These are phyloP conservation scores for Callospermophilus lateralis DNA, from an alignment of 2,113 vertebrate genomes.

Conservation along the genomic window DNA sequence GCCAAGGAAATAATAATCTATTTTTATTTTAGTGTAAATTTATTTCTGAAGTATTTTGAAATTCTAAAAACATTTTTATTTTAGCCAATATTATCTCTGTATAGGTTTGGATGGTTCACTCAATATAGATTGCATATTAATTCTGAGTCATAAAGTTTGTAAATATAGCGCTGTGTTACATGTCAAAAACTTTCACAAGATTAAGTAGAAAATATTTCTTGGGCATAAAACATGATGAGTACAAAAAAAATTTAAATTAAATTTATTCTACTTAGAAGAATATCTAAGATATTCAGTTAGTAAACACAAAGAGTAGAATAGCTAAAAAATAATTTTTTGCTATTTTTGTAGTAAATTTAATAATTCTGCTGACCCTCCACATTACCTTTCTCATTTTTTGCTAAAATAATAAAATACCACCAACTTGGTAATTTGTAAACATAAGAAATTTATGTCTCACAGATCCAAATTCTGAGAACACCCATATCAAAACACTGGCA, in stretches of 20 bases:
- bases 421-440: not conserved
- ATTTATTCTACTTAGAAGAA: not conserved
- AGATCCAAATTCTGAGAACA: accelerated
- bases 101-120: not conserved
- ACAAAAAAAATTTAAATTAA: not conserved
- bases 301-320: not conserved
- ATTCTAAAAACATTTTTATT: not conserved
- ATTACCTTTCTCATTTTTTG: not conserved
- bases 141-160: not conserved
- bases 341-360: not conserved
- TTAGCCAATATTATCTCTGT: not conserved
- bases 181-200: not conserved
- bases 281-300: not conserved
- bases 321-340: not conserved
- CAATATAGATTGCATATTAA: not conserved
- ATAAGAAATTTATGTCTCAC: not conserved
- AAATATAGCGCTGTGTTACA: not conserved
- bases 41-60: slow-evolving; percentile 3
- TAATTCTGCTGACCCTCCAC: not conserved
- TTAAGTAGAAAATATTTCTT: not conserved
- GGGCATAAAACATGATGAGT: not conserved
- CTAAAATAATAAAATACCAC: not conserved
- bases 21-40: not conserved
- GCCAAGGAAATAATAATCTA: not conserved
- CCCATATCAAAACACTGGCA: accelerated